Evolutionary conservation across 2,797 vertebrate genomes (phyloP).

Genomic region (Glossophaga mutica): DNA sequence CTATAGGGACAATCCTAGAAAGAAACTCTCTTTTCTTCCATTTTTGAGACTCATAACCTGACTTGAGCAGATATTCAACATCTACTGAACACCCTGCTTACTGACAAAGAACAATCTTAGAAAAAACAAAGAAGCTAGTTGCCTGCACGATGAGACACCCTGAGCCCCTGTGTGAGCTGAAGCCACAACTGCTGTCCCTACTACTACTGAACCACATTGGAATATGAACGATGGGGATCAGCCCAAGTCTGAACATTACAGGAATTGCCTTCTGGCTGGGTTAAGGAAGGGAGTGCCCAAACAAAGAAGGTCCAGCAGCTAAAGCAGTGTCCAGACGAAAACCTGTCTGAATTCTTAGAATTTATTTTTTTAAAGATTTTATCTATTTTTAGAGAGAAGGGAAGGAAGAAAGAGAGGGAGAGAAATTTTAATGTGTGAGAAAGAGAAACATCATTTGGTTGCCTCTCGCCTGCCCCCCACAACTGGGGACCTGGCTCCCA

Average conservation of each 20-base stretch:
- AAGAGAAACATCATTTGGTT: too few species aligned
- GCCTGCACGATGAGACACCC: not conserved
- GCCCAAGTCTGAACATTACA: not conserved
- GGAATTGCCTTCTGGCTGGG: not conserved
- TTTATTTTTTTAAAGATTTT: not conserved
- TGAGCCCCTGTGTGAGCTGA: not conserved
- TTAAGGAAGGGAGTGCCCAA: not conserved
- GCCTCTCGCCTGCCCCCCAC: too few species aligned
- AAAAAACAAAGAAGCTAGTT: not conserved
- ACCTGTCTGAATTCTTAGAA: not conserved
- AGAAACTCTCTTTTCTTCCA: not conserved
- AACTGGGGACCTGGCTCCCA: too few species aligned
- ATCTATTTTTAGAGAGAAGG: too few species aligned
- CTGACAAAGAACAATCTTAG: not conserved
- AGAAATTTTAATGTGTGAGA: too few species aligned
- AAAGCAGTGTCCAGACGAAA: not conserved
- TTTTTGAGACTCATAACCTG: not conserved
- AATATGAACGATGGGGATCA: not conserved
- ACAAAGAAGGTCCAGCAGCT: not conserved
- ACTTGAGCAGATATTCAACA: not conserved
- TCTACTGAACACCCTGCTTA: not conserved
- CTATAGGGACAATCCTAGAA: not conserved
- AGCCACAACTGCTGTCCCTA: not conserved
- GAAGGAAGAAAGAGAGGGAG: too few species aligned
- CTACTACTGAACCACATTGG: not conserved